phyloP scores from a whole-genome alignment of 2,888 invertebrate genomes.

The Leistus spinibarbis region DNA sequence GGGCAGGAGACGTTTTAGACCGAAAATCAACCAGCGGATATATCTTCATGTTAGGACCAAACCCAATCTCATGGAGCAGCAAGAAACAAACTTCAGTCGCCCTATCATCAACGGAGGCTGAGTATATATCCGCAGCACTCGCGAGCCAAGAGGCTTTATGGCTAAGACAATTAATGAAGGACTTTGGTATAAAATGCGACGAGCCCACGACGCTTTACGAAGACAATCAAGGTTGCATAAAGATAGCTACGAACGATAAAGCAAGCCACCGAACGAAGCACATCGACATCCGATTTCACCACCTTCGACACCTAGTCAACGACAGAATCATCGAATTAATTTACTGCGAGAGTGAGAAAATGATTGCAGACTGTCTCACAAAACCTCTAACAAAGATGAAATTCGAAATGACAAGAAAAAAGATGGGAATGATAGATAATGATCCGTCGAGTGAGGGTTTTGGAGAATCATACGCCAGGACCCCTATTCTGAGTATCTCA shows the following conservation, averaged over 20 bases:
- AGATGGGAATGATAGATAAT: neutral
- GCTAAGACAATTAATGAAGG: neutral
- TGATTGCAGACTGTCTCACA: conserved; percentile 5
- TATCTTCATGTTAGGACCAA: neutral
- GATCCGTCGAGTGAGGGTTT: neutral
- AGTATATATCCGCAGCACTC: conserved; percentile 7
- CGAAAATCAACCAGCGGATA: conserved; percentile 15
- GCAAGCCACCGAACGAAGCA: conserved; percentile 7
- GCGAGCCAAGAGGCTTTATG: conserved; percentile 13
- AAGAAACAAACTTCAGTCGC: neutral
- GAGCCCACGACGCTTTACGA: neutral
- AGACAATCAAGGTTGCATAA: conserved; percentile 17
- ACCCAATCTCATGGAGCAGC: conserved; percentile 5
- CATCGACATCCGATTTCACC: too few relatives aligned
- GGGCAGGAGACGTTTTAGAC: neutral
- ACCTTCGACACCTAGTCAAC: too few relatives aligned
- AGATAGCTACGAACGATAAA: neutral
- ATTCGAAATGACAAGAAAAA: neutral
- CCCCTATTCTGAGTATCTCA: too few relatives aligned
- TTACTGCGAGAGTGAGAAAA: conserved; percentile 8
- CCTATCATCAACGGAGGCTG: conserved; percentile 6
- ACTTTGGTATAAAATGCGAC: neutral
- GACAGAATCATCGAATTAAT: too few relatives aligned
- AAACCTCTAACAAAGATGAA: conserved; percentile 1
- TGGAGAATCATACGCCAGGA: too few relatives aligned